Percentiles rank a stretch among this genome's conserved stretches.
Evolutionary conservation across 2,888 invertebrate species (phyloP).

Genomic region (Pseudoips prasinana): DNA sequence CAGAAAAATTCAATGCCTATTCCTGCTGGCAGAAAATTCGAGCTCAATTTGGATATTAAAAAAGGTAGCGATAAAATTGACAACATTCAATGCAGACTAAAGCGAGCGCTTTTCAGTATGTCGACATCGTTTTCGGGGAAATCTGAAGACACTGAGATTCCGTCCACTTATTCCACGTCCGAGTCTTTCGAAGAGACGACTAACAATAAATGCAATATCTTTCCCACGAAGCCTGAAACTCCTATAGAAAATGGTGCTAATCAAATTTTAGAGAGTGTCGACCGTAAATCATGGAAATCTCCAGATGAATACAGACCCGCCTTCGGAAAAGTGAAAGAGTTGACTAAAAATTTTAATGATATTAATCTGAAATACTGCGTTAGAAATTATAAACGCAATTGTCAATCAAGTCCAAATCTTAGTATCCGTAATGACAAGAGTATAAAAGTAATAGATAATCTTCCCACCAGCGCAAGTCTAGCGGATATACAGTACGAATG

Average conservation of each 20-base stretch:
- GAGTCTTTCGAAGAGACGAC: constrained; percentile 56
- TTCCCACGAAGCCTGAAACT: constrained; percentile 33
- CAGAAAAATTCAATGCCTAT: constrained; percentile 25
- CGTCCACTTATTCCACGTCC: constrained; percentile 61
- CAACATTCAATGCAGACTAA: constrained; percentile 58
- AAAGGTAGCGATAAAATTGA: constrained; percentile 51
- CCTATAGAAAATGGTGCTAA: constrained; percentile 54
- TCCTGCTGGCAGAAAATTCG: constrained; percentile 42
- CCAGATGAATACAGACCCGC: constrained; percentile 86
- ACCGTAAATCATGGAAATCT: constrained; percentile 85
- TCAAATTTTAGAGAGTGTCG: constrained; percentile 59
- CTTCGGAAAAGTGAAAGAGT: constrained; percentile 86
- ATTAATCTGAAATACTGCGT: constrained; percentile 70
- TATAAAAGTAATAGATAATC: constrained; percentile 41
- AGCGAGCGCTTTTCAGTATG: constrained; percentile 57
- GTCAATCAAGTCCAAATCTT: constrained; percentile 75
- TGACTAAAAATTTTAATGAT: constrained; percentile 86
- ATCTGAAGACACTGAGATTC: constrained; percentile 64
- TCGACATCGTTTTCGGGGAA: constrained; percentile 59
- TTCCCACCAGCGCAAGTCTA: constrained; percentile 65
- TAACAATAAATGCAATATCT: constrained; percentile 26
- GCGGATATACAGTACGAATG: constrained; percentile 68
- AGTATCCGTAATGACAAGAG: constrained; percentile 48
- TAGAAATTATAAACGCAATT: constrained; percentile 67
- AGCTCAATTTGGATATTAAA: constrained; percentile 55